These are phyloP conservation scores for Cyprinodon tularosa DNA, from an alignment of 2,113 vertebrate species.

Conservation along the genomic window DNA sequence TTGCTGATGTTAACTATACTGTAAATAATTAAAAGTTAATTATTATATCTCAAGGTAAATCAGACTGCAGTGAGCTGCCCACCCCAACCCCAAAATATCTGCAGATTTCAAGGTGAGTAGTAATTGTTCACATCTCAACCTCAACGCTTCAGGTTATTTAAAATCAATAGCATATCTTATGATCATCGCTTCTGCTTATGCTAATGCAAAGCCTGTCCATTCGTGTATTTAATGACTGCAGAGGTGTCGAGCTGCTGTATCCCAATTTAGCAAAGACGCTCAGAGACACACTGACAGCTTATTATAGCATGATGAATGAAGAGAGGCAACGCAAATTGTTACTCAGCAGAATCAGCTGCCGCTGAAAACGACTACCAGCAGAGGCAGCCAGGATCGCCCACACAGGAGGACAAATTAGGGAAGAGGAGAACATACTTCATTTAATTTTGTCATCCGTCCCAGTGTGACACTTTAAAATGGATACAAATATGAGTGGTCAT, in stretches of 20 bases:
- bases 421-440: neutral
- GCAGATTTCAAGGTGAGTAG: constrained; percentile 43
- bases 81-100: neutral
- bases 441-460: constrained; percentile 16
- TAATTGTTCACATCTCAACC: constrained; percentile 33
- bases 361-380: constrained; percentile 49
- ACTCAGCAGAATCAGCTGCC: constrained; percentile 69
- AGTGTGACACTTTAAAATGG: neutral
- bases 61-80: neutral
- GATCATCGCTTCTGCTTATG: constrained; percentile 48
- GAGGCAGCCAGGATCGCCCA: constrained; percentile 41
- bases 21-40: neutral
- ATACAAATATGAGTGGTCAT: constrained; percentile 18
- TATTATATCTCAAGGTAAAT: neutral
- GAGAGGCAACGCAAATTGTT: constrained; percentile 41
- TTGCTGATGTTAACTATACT: neutral
- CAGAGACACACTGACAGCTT: constrained; percentile 61
- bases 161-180: constrained; percentile 44
- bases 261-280: constrained; percentile 41
- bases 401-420: constrained; percentile 36
- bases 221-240: constrained; percentile 48
- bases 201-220: constrained; percentile 31
- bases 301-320: constrained; percentile 62
- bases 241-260: constrained; percentile 47
- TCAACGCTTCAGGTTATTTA: constrained; percentile 11